phyloP scores from a whole-genome alignment of 2,113 vertebrate genomes.

The Syrmaticus mikado region DNA sequence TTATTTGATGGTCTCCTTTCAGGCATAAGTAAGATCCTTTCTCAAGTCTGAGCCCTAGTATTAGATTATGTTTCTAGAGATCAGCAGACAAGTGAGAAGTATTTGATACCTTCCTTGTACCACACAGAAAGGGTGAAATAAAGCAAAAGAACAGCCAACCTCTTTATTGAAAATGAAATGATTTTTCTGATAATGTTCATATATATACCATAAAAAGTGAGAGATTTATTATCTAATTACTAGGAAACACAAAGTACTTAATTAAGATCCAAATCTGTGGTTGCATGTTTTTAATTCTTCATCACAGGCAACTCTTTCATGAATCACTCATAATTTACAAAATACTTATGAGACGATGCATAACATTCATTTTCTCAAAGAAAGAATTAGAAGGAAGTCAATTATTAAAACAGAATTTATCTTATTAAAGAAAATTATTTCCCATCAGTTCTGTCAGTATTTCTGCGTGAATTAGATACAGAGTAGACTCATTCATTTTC shows the following conservation, averaged over 20 bases:
- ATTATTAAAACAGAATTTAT: slow-evolving; percentile 39
- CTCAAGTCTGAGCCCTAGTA: neutral
- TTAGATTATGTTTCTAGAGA: neutral
- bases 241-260: slow-evolving; percentile 56
- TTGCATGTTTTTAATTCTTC: slow-evolving; percentile 57
- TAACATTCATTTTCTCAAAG: slow-evolving; percentile 42
- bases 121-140: neutral
- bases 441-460: neutral
- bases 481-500: neutral
- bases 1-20: neutral
- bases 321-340: slow-evolving; percentile 52
- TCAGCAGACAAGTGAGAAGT: slow-evolving; percentile 22
- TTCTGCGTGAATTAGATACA: neutral
- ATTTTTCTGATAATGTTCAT: slow-evolving; percentile 56
- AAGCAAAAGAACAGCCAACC: neutral
- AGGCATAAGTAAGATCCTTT: neutral
- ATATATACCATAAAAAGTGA: slow-evolving; percentile 36
- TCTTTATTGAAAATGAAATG: slow-evolving; percentile 52
- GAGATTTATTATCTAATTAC: slow-evolving; percentile 64
- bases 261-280: slow-evolving; percentile 55
- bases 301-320: slow-evolving; percentile 19
- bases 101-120: slow-evolving; percentile 28
- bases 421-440: slow-evolving; percentile 6
- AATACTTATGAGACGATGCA: slow-evolving; percentile 21
- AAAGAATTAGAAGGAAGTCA: slow-evolving; percentile 51